Evolutionary conservation across 2,113 vertebrate species (phyloP), one percentile per base, ranked within the genome.

Genomic region (Falcunculus frontatus): DNA sequence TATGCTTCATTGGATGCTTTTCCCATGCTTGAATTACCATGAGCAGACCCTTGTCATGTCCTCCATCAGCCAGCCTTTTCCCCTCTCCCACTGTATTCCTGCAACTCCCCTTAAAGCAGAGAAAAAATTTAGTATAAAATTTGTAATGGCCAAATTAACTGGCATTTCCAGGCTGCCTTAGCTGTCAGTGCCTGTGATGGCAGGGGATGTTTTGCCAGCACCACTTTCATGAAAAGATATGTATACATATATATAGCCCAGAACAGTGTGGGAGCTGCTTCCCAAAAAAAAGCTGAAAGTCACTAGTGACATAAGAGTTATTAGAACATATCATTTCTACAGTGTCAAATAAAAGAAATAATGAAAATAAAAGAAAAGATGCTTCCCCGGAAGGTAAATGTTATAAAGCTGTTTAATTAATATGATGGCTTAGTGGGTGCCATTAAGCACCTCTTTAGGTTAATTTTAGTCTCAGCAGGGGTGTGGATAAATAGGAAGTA

Each of bases 341-440:
- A 15, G 12, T 52, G 64, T 77, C 72, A 80, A 92, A 84, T 47
- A 72, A 67, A 55, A 90, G 56, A 80, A 87, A 80, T 62, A 15
- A 56, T 62, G 35, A 56, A 70, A 88, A 79, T n/a, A 53, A 90
- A 87, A 75, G 33, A 67, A 88, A 82, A 87, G 17, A 22, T 70
- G 33, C 59, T 92, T 93, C 90, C 70, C 57, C 1, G 0, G 73
- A 95, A 87, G 80, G 74, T 37, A 64, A 80, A 77, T 29, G 81
- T 35, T 90, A 74, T 64, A 85, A 86, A 93, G 76, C 63, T 68
- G 10, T 91, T 96, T 93, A 91, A 94, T 94, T 94, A 91, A 92
- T 90, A 15, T 46, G 49, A 70, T 74, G 75, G 74, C 46, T 95
- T 91, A 78, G 57, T 63, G 81, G 77, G 57, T 86, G 76, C 50